Percentiles rank a stretch among this genome's conserved stretches.
These are phyloP conservation scores for Crematogaster levior DNA, from an alignment of 2,888 invertebrate genomes.

Conservation along the genomic window DNA sequence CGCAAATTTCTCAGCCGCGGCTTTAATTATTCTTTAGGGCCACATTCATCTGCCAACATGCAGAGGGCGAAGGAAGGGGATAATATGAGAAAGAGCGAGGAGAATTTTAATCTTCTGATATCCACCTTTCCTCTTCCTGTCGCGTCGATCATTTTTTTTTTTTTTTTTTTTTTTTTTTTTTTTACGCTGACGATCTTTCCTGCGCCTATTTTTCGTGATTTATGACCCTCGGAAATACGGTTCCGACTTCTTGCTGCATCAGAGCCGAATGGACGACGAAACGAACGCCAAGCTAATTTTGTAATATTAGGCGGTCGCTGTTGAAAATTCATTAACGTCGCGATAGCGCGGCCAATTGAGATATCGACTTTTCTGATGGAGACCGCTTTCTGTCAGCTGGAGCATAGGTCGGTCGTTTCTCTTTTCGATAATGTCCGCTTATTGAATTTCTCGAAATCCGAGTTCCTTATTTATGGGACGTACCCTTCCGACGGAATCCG, in stretches of 20 bases:
- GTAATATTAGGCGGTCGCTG: slow-evolving; percentile 77
- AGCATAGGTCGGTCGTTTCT: slow-evolving; percentile 69
- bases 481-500: slow-evolving; percentile 42
- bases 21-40: slow-evolving; percentile 44
- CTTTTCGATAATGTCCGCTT: slow-evolving; percentile 69
- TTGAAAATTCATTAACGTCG: slow-evolving; percentile 81
- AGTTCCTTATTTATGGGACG: slow-evolving; percentile 66
- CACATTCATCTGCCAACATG: slow-evolving; percentile 29
- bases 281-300: slow-evolving; percentile 79
- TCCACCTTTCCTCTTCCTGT: slow-evolving; percentile 50
- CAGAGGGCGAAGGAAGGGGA: not conserved
- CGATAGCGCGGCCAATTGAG: slow-evolving; percentile 79
- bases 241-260: slow-evolving; percentile 69
- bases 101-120: slow-evolving; percentile 68
- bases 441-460: slow-evolving; percentile 71
- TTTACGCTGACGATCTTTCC: slow-evolving; percentile 48
- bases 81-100: slow-evolving; percentile 25
- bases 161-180: not conserved
- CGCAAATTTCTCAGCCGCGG: slow-evolving; percentile 27
- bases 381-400: slow-evolving; percentile 46
- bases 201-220: slow-evolving; percentile 80
- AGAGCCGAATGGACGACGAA: slow-evolving; percentile 62
- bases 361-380: slow-evolving; percentile 72
- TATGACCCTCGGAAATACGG: slow-evolving; percentile 77
- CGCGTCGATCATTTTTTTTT: slow-evolving; percentile 58